Conservation (phyloP, 2,888 invertebrate genomes). For the Drosophila kambysellisi region DNA sequence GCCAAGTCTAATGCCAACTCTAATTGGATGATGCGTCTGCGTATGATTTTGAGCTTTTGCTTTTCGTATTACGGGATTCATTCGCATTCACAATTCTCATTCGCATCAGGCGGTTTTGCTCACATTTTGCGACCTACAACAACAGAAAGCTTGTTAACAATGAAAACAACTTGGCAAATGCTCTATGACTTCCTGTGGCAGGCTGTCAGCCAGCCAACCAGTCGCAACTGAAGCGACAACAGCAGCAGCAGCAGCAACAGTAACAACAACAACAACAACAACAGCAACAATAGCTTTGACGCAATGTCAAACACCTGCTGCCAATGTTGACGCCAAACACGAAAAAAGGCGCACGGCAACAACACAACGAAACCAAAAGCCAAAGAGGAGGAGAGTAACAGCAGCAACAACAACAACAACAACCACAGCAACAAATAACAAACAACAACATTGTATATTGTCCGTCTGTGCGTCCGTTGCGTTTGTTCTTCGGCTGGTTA, state of each 20-base stretch:
- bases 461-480: conserved; percentile 67
- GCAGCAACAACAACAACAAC: conserved; percentile 33
- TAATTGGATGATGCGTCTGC: conserved; percentile 62
- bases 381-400: conserved; percentile 71
- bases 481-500: conserved; percentile 78
- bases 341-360: conserved; percentile 66
- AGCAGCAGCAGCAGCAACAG: conserved; percentile 55
- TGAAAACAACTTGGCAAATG: conserved; percentile 78
- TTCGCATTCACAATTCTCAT: conserved; percentile 19
- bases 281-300: conserved; percentile 69
- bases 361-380: conserved; percentile 61
- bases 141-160: conserved; percentile 78
- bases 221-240: conserved; percentile 42
- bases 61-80: conserved; percentile 14
- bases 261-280: conserved; percentile 36
- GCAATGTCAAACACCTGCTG: conserved; percentile 81
- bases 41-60: conserved; percentile 17
- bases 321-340: conserved; percentile 81
- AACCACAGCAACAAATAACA: conserved; percentile 25
- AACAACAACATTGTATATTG: conserved; percentile 46
- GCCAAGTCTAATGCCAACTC: conserved; percentile 36
- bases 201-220: conserved; percentile 70
- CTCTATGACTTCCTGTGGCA: conserved; percentile 80
- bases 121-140: conserved; percentile 73
- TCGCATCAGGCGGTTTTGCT: conserved; percentile 33